These are phyloP conservation scores for Tachina grossa DNA, from an alignment of 2,888 invertebrate genomes.

Conservation along the genomic window DNA sequence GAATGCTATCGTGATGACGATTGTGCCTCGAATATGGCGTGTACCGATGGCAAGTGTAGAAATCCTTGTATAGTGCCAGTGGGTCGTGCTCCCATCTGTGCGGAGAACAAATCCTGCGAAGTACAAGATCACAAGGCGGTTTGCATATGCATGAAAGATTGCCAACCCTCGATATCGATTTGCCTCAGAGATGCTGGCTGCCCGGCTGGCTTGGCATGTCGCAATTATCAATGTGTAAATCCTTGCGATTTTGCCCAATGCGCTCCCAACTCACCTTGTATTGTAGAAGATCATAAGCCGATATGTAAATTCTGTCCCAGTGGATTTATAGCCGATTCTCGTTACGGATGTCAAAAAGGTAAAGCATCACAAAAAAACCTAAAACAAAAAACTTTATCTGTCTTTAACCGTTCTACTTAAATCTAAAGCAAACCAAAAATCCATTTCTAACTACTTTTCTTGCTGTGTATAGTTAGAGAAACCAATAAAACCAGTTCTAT, in stretches of 20 bases:
- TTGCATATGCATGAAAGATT: slow-evolving; percentile 94
- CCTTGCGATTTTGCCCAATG: slow-evolving; percentile 94
- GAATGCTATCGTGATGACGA: slow-evolving; percentile 92
- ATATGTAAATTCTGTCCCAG: slow-evolving; percentile 97
- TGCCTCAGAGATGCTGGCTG: slow-evolving; percentile 95
- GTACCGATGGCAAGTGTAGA: slow-evolving; percentile 91
- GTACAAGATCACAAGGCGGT: slow-evolving; percentile 93
- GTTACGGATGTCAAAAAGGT: slow-evolving; percentile 98
- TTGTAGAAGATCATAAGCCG: slow-evolving; percentile 96
- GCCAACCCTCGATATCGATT: slow-evolving; percentile 92
- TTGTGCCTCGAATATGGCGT: slow-evolving; percentile 93
- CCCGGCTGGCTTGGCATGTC: slow-evolving; percentile 92
- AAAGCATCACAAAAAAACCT: slow-evolving; percentile 84
- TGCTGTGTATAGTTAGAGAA: slow-evolving; percentile 66
- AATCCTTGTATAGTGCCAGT: slow-evolving; percentile 91
- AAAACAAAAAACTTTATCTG: slow-evolving; percentile 74
- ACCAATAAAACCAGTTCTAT: slow-evolving; percentile 50
- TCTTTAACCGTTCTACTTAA: slow-evolving; percentile 70
- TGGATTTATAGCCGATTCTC: slow-evolving; percentile 95
- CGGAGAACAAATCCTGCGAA: slow-evolving; percentile 92
- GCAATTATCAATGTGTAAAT: slow-evolving; percentile 94
- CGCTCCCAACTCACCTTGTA: slow-evolving; percentile 93
- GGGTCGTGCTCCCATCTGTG: slow-evolving; percentile 86
- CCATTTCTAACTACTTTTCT: slow-evolving; percentile 60
- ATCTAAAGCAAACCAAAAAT: slow-evolving; percentile 65